Evolutionary conservation across 1,140 invertebrate species (phyloP), one percentile per base, ranked within the genome.

Genomic region (Leptinotarsa defecta): DNA sequence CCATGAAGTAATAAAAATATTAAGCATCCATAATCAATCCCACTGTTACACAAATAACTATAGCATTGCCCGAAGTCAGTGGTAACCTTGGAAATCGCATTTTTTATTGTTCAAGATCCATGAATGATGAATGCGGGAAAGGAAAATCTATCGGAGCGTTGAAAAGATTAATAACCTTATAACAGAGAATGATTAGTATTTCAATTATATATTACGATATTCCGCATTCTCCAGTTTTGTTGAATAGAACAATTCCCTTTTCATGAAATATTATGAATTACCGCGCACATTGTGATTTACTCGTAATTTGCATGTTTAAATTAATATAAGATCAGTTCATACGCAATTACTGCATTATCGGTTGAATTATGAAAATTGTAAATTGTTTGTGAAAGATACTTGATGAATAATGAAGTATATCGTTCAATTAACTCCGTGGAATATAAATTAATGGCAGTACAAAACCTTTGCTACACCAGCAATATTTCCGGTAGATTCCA

Each of bases 261-360:
- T 15, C 52, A 57, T 57, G n/a, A 57, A 17, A 57, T 57, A 57
- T 57, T 68, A 43, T 68, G 24, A 34, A 43, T 68, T 43, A 24
- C 43, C 19, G 17, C 27, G 24, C 1, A 68, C 65, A 22, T 68
- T n/a, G 48, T 70, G 68, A 57, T 70, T 49, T 49, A 48, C n/a
- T 70, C 19, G 48, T n/a, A 48, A 70, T 70, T n/a, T 70, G 20
- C 68, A 70, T 70, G 48, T 48, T 70, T 43, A 70, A 70, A 49
- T 52, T 48, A 52, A 20, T 48, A 22, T 70, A 49, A 13, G n/a
- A 70, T 48, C 68, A 19, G 48, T 57, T 70, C 68, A 34, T 1
- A 52, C 15, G 48, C 43, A 49, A 48, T 70, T 48, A 70, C 68
- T 57, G n/a, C 15, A 70, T 48, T 48, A 49, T 57, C 52, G 15